phyloP scores from a whole-genome alignment of 2,797 vertebrate genomes.

The Molossus molossus region DNA sequence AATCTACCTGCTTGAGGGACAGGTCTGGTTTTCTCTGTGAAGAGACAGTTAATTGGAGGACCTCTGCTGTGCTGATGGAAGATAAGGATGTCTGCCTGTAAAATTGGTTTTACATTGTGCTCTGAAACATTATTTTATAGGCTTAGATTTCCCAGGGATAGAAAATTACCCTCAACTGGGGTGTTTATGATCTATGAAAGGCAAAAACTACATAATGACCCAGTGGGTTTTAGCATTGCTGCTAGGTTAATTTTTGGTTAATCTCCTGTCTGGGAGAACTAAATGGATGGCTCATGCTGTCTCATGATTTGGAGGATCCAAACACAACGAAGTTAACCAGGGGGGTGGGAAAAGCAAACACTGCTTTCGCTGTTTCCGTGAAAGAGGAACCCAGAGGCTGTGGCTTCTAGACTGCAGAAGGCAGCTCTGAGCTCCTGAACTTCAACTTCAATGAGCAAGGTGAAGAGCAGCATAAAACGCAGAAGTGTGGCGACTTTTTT shows the following conservation, averaged over 20 bases:
- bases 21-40: not conserved
- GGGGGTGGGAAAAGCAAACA: slow-evolving; percentile 76
- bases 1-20: not conserved
- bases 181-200: slow-evolving; percentile 89
- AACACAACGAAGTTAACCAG: slow-evolving; percentile 71
- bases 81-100: slow-evolving; percentile 37
- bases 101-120: slow-evolving; percentile 74
- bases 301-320: slow-evolving; percentile 72
- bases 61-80: not conserved
- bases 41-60: slow-evolving; percentile 26
- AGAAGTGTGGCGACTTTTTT: not conserved
- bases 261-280: slow-evolving; percentile 88
- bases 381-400: slow-evolving; percentile 75
- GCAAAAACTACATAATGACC: slow-evolving; percentile 87
- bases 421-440: not conserved
- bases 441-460: not conserved
- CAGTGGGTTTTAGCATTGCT: slow-evolving; percentile 88
- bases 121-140: slow-evolving; percentile 80
- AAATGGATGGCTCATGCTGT: slow-evolving; percentile 87
- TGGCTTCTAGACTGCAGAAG: not conserved
- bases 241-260: slow-evolving; percentile 87
- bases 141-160: slow-evolving; percentile 84
- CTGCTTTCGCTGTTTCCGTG: slow-evolving; percentile 49
- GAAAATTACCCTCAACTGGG: slow-evolving; percentile 87
- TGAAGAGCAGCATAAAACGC: not conserved